Evolutionary conservation across 2,888 invertebrate species (phyloP), one percentile per base, ranked within the genome.

Genomic region (Eilema depressum): DNA sequence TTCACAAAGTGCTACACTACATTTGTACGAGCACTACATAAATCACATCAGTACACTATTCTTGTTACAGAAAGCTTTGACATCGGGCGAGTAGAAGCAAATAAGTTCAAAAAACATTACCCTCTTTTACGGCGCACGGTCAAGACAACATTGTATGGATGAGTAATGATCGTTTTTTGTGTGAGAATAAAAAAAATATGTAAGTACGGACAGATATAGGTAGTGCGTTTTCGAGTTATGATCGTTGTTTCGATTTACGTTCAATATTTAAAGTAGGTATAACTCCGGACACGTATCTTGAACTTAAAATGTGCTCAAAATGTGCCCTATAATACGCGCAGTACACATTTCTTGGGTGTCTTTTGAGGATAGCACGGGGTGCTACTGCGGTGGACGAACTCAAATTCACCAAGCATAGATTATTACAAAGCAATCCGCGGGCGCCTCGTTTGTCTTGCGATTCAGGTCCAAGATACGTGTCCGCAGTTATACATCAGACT

Each of bases 81-180:
- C 76, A 68, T 66, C 57, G 53, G 82, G 76, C 73, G 76, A 79
- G 67, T 73, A 25, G 56, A 68, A 70, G 70, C 69, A 81, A 79
- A 79, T 73, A 79, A 71, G 68, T 73, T 47, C 23, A 79, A 82
- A 78, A 79, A 82, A 76, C 61, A 81, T 73, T 63, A 70, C 66
- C 76, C 69, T 67, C 66, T 68, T 76, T 69, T 60, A 69, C n/a
- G 47, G 57, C 66, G 41, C 68, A 68, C 41, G 63, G 63, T 23
- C 66, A 73, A 68, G 64, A 37, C 72, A 69, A 69, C 59, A 69
- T 78, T 79, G 82, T 79, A n/a, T 5, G 71, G 70, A 73, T 79
- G 79, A 79, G 56, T 79, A 76, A 79, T 79, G 79, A 71, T 33
- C 14, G 28, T 57, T 41, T 63, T n/a, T 69, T 63, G 62, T 63